Percentiles rank a stretch among this genome's conserved stretches.
These are phyloP conservation scores for Peromyscus maniculatus DNA, from an alignment of 2,113 vertebrate species.

Conservation along the genomic window DNA sequence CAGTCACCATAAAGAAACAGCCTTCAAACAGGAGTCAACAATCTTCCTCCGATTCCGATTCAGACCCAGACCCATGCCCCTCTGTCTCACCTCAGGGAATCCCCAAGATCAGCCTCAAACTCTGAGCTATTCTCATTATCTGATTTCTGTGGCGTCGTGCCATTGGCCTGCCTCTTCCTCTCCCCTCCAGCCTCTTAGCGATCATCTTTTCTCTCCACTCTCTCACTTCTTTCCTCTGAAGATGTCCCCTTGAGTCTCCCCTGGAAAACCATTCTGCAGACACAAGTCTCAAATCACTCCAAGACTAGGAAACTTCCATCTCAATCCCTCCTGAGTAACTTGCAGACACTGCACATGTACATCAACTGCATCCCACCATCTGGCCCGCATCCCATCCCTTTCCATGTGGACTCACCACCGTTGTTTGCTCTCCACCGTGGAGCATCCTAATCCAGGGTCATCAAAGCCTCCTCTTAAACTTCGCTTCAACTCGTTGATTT, in stretches of 20 bases:
- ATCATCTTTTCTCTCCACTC: neutral
- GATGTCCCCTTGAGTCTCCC: neutral
- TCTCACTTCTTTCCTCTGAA: neutral
- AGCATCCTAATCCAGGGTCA: neutral
- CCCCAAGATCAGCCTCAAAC: neutral
- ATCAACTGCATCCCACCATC: neutral
- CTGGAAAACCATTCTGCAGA: neutral
- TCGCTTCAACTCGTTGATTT: neutral
- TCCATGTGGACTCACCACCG: neutral
- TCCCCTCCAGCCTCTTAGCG: neutral
- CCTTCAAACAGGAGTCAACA: neutral
- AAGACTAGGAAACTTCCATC: neutral
- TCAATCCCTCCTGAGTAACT: neutral
- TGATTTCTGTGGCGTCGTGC: neutral
- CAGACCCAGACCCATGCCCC: neutral
- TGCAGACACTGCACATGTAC: neutral
- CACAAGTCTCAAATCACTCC: neutral
- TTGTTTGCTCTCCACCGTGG: neutral
- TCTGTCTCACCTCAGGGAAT: neutral
- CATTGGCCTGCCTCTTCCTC: neutral
- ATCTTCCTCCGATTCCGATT: neutral
- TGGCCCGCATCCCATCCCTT: neutral
- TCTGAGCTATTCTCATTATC: neutral
- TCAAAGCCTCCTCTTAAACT: constrained; percentile 14
- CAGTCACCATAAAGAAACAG: neutral